These are phyloP conservation scores for Dusona sp. DNA, from an alignment of 2,888 invertebrate species.

Conservation along the genomic window DNA sequence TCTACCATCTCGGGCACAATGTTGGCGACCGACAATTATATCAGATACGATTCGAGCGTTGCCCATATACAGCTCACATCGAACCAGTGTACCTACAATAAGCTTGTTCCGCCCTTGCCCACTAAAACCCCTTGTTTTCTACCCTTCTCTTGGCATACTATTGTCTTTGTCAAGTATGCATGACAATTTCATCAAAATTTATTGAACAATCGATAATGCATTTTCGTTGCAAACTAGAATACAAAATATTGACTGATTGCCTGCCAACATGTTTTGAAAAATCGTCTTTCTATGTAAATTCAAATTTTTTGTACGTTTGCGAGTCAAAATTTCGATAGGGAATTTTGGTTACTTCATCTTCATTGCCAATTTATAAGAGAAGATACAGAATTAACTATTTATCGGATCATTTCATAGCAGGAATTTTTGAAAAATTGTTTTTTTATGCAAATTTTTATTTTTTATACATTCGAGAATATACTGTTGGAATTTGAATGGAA, in stretches of 20 bases:
- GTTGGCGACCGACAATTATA: constrained; percentile 66
- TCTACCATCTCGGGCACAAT: constrained; percentile 52
- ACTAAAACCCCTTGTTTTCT: constrained; percentile 10
- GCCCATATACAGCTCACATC: constrained; percentile 17
- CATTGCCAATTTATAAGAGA: background rate
- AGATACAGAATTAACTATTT: background rate
- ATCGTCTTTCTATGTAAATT: background rate
- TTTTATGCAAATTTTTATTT: background rate
- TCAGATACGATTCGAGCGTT: constrained; percentile 59
- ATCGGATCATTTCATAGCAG: background rate
- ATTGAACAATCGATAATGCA: background rate
- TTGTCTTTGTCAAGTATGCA: background rate
- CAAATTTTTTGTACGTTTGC: background rate
- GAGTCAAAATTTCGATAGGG: background rate
- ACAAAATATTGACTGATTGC: background rate
- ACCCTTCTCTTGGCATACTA: background rate
- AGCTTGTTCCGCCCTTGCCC: constrained; percentile 16
- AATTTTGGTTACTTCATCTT: background rate
- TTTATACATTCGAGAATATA: background rate
- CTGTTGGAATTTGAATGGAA: background rate
- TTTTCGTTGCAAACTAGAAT: background rate
- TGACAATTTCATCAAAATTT: background rate
- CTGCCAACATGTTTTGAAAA: background rate
- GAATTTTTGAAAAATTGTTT: background rate
- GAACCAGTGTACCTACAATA: constrained; percentile 10